Conservation (phyloP, 2,888 invertebrate species). For the Morpho deidamia region DNA sequence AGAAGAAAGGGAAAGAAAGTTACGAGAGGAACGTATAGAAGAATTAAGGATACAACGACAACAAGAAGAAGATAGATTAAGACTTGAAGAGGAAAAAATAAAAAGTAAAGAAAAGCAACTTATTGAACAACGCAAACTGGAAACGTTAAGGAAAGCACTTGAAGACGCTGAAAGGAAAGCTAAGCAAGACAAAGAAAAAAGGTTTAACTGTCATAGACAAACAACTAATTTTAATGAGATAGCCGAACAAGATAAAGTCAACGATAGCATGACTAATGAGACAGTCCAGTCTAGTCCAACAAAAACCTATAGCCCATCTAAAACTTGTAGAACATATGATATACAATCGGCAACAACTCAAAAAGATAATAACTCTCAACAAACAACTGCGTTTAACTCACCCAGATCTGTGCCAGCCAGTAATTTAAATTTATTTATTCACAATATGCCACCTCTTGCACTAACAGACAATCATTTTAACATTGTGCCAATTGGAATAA, state of each 20-base stretch:
- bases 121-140: constrained; percentile 84
- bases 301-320: constrained; percentile 48
- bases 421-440: constrained; percentile 63
- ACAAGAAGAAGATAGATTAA: constrained; percentile 82
- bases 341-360: constrained; percentile 60
- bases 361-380: constrained; percentile 57
- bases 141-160: constrained; percentile 86
- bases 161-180: constrained; percentile 88
- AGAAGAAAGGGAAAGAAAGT: constrained; percentile 85
- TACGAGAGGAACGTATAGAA: constrained; percentile 88
- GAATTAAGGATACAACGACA: constrained; percentile 87
- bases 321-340: constrained; percentile 63
- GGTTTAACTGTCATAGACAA: constrained; percentile 53
- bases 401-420: constrained; percentile 62
- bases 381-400: constrained; percentile 63
- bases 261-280: constrained; percentile 38
- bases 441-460: constrained; percentile 62
- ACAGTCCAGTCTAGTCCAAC: constrained; percentile 24
- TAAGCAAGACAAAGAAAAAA: constrained; percentile 81
- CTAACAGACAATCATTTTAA: constrained; percentile 64
- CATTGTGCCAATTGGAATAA: constrained; percentile 64
- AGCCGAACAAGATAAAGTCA: constrained; percentile 32
- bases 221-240: constrained; percentile 32
- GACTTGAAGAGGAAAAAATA: constrained; percentile 85
- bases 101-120: constrained; percentile 83